Evolutionary conservation across 2,113 vertebrate genomes (phyloP), one percentile per base, ranked within the genome.

Genomic region (Aptenodytes patagonicus): DNA sequence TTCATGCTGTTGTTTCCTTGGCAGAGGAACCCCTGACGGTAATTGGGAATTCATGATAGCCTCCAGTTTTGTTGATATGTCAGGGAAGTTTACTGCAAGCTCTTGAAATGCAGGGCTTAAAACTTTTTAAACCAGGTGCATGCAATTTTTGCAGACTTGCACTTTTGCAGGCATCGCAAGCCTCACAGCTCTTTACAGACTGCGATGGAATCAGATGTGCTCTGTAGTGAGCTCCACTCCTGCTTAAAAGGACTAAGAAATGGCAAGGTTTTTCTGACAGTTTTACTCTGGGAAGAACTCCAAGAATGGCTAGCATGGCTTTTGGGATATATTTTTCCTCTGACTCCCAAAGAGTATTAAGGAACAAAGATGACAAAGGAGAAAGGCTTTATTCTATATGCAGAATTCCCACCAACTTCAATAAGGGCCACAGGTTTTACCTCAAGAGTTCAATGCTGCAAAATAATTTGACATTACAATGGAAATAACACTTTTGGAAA

Each of bases 281-380:
- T 75, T 96, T 78, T 68, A 68, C 57, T 96, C 83, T 93, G 89
- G 87, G 94, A 96, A 89, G 42, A 73, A 44, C 51, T 95, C 87
- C 93, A 92, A 68, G 77, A 95, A 89, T 16, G 81, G 51, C 40
- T 78, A 38, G 60, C 47, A 31, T 55, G 72, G 32, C 87, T 97
- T 95, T 70, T 32, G 69, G 94, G 91, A 91, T 87, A 26, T 62
- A 28, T 64, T 46, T 81, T 84, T 51, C 42, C 65, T 84, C 57
- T 68, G 49, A 55, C 51, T 84, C 29, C 40, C 65, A 55, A 46
- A 70, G 51, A 51, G n/a, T 51, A 73, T 90, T 77, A 86, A 93
- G 38, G 55, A 94, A 85, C 70, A 93, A 93, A 77, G 83, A 72
- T 21, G 28, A 94, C 77, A 64, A 89, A 94, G 71, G 31, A 86